Conservation (phyloP, 1,140 invertebrate genomes). For the Sycophila sp. region DNA sequence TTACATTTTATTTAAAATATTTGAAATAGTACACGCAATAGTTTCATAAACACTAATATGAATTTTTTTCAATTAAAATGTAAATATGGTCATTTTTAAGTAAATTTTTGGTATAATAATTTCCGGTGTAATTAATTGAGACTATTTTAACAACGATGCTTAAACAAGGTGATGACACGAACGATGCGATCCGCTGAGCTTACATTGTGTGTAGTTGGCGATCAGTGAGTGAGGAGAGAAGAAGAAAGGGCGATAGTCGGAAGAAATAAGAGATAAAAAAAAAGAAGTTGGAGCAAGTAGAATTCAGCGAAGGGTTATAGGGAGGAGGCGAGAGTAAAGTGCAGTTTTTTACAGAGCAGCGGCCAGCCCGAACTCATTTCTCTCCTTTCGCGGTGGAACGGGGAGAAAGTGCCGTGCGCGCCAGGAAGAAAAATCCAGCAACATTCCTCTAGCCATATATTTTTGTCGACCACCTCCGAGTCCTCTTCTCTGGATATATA, state of each 20-base stretch:
- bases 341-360: slow-evolving; percentile 35
- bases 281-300: neutral
- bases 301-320: slow-evolving; percentile 15
- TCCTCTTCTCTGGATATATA: neutral
- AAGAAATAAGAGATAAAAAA: slow-evolving; percentile 19
- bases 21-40: no score
- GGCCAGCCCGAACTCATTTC: slow-evolving; percentile 36
- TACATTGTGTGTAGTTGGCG: neutral
- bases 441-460: slow-evolving; percentile 23
- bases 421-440: slow-evolving; percentile 26
- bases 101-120: no score
- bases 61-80: no score
- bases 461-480: slow-evolving; percentile 2
- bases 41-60: no score
- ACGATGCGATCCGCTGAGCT: neutral
- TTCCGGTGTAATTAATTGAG: no score
- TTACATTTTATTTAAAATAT: no score
- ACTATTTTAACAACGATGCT: no score
- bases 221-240: no score
- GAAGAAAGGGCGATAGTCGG: neutral
- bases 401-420: neutral
- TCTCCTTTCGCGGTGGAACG: neutral
- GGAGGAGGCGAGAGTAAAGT: slow-evolving; percentile 14
- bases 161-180: neutral
- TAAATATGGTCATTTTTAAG: no score